A percentile compares a stretch with the other conserved stretches of the same genome.
Conservation (phyloP, 2,888 invertebrate species). For the Melikaiella ostensackeni region DNA sequence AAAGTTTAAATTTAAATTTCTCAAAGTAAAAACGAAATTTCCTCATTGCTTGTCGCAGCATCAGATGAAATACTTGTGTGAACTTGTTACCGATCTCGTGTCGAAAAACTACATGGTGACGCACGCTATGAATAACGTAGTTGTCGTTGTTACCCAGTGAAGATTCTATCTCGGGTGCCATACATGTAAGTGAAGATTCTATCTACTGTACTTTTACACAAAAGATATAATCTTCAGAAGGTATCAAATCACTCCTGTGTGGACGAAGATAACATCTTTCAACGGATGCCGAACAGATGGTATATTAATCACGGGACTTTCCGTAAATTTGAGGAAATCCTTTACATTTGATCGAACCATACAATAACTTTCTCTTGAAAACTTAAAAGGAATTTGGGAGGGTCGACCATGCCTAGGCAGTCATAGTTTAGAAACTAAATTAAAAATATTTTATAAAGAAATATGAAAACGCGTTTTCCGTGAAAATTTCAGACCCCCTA, state of each 20-base stretch:
- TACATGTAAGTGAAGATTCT: slow-evolving; percentile 12
- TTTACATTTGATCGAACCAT: neutral
- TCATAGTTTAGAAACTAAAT: too few relatives aligned
- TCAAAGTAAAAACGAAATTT: neutral
- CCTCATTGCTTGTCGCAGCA: too few relatives aligned
- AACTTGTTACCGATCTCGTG: slow-evolving; percentile 23
- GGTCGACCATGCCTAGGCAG: too few relatives aligned
- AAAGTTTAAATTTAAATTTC: neutral
- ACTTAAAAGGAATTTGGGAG: too few relatives aligned
- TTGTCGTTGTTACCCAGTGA: slow-evolving; percentile 8
- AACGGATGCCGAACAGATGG: slow-evolving; percentile 7
- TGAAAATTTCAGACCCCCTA: too few relatives aligned
- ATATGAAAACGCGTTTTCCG: too few relatives aligned
- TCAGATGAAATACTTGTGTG: neutral
- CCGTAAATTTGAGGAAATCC: neutral
- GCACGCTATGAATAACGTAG: slow-evolving; percentile 20
- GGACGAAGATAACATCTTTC: slow-evolving; percentile 5
- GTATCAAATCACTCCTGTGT: slow-evolving; percentile 19
- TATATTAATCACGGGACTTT: neutral
- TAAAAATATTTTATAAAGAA: too few relatives aligned
- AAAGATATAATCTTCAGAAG: slow-evolving; percentile 9
- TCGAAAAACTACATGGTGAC: neutral
- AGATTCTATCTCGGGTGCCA: slow-evolving; percentile 22
- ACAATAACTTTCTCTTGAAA: too few relatives aligned
- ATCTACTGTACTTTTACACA: slow-evolving; percentile 23